A percentile compares a stretch with the other conserved stretches of the same genome.
Conservation (phyloP, 2,113 vertebrate species). For the Paramormyrops kingsleyae region DNA sequence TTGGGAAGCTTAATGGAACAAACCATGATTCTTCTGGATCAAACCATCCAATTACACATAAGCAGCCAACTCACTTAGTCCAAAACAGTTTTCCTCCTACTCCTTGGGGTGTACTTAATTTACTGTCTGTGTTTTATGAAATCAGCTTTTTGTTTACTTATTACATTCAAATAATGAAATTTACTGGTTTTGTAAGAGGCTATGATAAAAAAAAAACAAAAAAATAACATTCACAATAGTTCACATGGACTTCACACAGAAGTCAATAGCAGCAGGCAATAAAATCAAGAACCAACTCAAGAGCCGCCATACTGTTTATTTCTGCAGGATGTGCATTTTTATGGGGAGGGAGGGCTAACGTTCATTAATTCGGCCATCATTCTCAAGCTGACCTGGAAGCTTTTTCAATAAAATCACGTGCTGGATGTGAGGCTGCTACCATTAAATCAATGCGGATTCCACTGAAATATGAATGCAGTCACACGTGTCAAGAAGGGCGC, state of each 20-base stretch:
- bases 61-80: not conserved
- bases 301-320: not conserved
- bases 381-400: not conserved
- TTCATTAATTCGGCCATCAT: slow-evolving; percentile 15
- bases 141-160: slow-evolving; percentile 1
- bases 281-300: not conserved
- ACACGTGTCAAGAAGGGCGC: not conserved
- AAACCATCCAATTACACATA: not conserved
- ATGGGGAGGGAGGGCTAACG: not conserved
- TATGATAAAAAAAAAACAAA: not conserved
- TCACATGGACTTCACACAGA: not conserved
- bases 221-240: not conserved
- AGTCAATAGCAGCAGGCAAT: not conserved
- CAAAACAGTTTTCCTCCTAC: no score
- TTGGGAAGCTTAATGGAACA: not conserved
- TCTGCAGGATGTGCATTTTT: not conserved
- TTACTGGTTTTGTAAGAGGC: not conserved
- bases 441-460: not conserved
- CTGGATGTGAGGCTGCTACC: not conserved
- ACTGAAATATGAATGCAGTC: not conserved
- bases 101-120: not conserved
- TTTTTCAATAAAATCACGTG: slow-evolving; percentile 2
- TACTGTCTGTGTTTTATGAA: not conserved
- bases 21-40: not conserved
- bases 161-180: not conserved